Conservation (phyloP, 2,113 vertebrate genomes). For the Lipotes vexillifer region DNA sequence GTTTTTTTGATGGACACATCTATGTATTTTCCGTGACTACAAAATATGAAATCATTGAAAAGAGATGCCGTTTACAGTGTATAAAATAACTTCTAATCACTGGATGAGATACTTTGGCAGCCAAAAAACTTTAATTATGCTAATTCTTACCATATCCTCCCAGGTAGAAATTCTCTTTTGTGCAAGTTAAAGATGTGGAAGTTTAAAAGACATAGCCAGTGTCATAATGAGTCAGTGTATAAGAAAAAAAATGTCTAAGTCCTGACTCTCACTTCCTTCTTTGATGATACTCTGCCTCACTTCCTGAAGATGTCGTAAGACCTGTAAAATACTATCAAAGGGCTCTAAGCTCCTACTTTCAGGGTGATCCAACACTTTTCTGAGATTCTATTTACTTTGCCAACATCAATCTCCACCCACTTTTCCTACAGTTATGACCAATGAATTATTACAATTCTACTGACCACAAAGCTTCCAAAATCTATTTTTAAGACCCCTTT, state of each 20-base stretch:
- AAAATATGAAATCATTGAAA: background rate
- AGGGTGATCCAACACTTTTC: background rate
- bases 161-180: background rate
- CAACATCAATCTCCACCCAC: background rate
- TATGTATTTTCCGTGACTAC: background rate
- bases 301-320: conserved; percentile 56
- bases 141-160: background rate
- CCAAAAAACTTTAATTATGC: background rate
- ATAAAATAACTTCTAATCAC: background rate
- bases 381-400: background rate
- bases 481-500: background rate
- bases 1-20: background rate
- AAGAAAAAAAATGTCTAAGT: conserved; percentile 34
- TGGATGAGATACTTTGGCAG: background rate
- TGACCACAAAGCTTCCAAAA: background rate
- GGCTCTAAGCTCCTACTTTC: background rate
- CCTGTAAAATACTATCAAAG: background rate
- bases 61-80: background rate
- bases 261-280: conserved; percentile 67
- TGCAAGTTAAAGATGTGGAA: background rate
- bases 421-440: background rate
- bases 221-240: conserved; percentile 56
- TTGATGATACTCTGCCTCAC: conserved; percentile 6
- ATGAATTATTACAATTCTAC: background rate
- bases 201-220: background rate